Evolutionary conservation across 2,888 invertebrate species (phyloP).

Genomic region (Eupithecia subumbrata): DNA sequence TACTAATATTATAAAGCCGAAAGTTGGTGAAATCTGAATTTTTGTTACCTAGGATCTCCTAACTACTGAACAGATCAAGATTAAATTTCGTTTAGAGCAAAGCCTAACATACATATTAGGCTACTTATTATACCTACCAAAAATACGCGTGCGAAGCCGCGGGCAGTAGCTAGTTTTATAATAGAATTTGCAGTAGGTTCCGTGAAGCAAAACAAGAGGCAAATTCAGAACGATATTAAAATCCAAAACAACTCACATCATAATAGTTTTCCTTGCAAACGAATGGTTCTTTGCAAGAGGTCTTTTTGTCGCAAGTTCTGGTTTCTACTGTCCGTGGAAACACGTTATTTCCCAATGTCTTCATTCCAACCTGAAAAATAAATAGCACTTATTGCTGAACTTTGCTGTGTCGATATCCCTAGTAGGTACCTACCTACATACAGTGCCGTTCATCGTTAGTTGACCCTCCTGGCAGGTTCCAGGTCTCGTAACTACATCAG

Average conservation of each 20-base stretch:
- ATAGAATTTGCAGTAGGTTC: background rate
- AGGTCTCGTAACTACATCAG: too few species aligned
- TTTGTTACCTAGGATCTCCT: too few species aligned
- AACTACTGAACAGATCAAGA: too few species aligned
- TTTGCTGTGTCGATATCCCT: background rate
- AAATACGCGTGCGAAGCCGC: too few species aligned
- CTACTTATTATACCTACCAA: too few species aligned
- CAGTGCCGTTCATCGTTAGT: too few species aligned
- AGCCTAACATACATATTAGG: too few species aligned
- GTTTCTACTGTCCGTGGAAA: constrained; percentile 61
- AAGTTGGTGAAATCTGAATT: too few species aligned
- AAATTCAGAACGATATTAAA: background rate
- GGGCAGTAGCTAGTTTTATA: background rate
- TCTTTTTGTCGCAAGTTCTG: constrained; percentile 57
- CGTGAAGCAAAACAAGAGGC: background rate
- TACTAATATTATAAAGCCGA: too few species aligned
- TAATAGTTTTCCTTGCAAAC: constrained; percentile 63
- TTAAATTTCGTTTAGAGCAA: too few species aligned
- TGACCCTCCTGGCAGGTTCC: too few species aligned
- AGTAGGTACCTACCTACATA: too few species aligned
- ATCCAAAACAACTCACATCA: constrained; percentile 56
- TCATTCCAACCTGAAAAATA: constrained; percentile 54
- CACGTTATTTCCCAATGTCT: constrained; percentile 57
- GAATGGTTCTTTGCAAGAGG: constrained; percentile 59
- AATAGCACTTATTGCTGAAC: background rate